Conservation (phyloP, 2,113 vertebrate genomes). For the Alces alces region DNA sequence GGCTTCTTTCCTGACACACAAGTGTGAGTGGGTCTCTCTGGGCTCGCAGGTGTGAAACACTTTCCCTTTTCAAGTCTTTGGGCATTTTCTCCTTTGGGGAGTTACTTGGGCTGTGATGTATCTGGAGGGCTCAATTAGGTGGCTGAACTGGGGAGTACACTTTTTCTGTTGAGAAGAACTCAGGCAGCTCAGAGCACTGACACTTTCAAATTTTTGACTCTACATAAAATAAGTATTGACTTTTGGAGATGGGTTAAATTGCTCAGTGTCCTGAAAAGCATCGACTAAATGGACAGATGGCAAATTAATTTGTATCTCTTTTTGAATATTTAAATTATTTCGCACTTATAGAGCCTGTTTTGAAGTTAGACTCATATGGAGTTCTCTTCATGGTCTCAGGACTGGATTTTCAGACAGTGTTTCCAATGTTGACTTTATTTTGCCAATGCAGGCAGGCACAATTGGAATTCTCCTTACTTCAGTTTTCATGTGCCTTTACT, state of each 20-base stretch:
- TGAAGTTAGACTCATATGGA: background rate
- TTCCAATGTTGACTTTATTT: background rate
- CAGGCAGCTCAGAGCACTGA: background rate
- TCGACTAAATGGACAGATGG: background rate
- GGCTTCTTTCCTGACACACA: slow-evolving; percentile 15
- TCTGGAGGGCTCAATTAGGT: background rate
- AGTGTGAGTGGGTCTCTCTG: background rate
- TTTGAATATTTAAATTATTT: slow-evolving; percentile 2
- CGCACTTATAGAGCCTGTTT: background rate
- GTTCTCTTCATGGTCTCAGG: background rate
- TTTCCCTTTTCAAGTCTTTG: background rate
- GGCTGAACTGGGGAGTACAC: background rate
- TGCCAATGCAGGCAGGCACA: background rate
- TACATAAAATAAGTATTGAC: background rate
- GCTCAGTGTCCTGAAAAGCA: background rate
- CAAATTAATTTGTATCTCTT: background rate
- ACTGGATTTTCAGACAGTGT: background rate
- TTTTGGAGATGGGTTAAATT: background rate
- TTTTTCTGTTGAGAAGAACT: background rate
- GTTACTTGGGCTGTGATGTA: background rate
- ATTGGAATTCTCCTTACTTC: background rate
- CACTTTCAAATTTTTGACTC: background rate
- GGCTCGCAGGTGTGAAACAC: background rate
- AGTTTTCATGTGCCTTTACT: background rate
- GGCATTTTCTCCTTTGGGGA: background rate